Conservation (phyloP, 2,888 invertebrate species). For the Drosophila mimica region DNA sequence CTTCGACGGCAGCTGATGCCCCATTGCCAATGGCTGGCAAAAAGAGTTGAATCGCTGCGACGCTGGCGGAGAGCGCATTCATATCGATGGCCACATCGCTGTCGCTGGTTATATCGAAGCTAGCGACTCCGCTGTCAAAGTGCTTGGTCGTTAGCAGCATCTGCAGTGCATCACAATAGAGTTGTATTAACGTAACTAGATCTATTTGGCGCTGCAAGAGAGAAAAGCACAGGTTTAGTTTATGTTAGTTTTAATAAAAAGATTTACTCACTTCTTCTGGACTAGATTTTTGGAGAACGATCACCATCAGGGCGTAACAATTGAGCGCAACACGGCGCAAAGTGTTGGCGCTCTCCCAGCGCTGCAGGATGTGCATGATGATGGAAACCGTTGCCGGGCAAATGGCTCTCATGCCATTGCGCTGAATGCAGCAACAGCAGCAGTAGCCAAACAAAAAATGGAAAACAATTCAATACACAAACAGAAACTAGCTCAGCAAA, state of each 20-base stretch:
- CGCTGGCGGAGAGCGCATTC: slow-evolving; percentile 82
- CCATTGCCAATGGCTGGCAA: slow-evolving; percentile 67
- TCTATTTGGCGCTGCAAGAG: slow-evolving; percentile 87
- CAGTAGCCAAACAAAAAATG: slow-evolving; percentile 6
- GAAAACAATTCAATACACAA: neutral
- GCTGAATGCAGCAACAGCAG: slow-evolving; percentile 79
- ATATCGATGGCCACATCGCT: slow-evolving; percentile 80
- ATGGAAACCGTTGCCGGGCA: slow-evolving; percentile 88
- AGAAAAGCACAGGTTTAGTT: neutral
- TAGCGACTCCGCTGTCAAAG: slow-evolving; percentile 74
- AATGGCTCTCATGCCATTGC: slow-evolving; percentile 87
- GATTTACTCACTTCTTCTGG: slow-evolving; percentile 85
- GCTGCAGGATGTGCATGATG: slow-evolving; percentile 86
- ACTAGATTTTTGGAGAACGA: slow-evolving; percentile 86
- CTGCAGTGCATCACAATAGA: slow-evolving; percentile 84
- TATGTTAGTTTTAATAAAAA: neutral
- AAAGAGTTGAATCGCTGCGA: slow-evolving; percentile 83
- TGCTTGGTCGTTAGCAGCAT: slow-evolving; percentile 81
- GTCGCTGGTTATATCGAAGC: slow-evolving; percentile 81
- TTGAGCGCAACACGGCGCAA: slow-evolving; percentile 86
- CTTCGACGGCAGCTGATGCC: slow-evolving; percentile 77
- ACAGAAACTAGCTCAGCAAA: neutral
- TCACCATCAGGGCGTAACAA: slow-evolving; percentile 87
- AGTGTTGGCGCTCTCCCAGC: slow-evolving; percentile 83
- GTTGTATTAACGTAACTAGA: slow-evolving; percentile 85